These are phyloP conservation scores for Ochotona curzoniae DNA, from an alignment of 2,113 vertebrate species.

Conservation along the genomic window DNA sequence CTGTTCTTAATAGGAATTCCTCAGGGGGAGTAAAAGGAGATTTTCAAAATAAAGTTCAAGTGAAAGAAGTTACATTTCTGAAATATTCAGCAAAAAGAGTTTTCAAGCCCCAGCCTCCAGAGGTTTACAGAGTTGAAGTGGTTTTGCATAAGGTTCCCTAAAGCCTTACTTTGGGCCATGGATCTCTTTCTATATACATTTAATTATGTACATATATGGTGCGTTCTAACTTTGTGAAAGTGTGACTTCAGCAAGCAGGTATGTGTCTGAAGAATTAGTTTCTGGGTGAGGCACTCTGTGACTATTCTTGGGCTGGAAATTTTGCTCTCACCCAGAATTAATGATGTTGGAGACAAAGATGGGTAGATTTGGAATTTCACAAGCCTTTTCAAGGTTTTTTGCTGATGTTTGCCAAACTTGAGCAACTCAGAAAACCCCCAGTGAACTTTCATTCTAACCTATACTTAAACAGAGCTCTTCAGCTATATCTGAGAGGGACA, in stretches of 20 bases:
- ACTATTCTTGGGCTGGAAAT: constrained; percentile 81
- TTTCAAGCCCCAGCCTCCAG: neutral
- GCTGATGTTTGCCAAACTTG: constrained; percentile 49
- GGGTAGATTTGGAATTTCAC: constrained; percentile 52
- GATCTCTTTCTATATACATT: constrained; percentile 71
- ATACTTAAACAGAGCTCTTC: neutral
- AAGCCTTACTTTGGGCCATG: constrained; percentile 74
- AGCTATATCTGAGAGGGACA: accelerated
- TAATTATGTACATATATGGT: constrained; percentile 88
- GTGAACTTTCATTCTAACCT: neutral
- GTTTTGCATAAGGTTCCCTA: constrained; percentile 42
- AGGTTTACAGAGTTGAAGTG: constrained; percentile 54
- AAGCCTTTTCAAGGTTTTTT: constrained; percentile 47
- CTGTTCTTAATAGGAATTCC: constrained; percentile 25
- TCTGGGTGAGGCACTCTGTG: constrained; percentile 87
- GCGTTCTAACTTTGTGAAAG: constrained; percentile 65
- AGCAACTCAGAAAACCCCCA: neutral
- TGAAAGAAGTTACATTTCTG: neutral
- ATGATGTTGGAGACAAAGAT: constrained; percentile 68
- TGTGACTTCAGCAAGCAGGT: constrained; percentile 86
- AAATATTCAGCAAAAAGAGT: constrained; percentile 11
- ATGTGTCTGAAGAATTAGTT: constrained; percentile 87
- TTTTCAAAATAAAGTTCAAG: neutral
- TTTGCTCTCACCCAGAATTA: constrained; percentile 73
- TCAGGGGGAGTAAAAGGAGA: neutral